Evolutionary conservation across 1,140 invertebrate genomes (phyloP).

Genomic region (Druon quercuslanigerum): DNA sequence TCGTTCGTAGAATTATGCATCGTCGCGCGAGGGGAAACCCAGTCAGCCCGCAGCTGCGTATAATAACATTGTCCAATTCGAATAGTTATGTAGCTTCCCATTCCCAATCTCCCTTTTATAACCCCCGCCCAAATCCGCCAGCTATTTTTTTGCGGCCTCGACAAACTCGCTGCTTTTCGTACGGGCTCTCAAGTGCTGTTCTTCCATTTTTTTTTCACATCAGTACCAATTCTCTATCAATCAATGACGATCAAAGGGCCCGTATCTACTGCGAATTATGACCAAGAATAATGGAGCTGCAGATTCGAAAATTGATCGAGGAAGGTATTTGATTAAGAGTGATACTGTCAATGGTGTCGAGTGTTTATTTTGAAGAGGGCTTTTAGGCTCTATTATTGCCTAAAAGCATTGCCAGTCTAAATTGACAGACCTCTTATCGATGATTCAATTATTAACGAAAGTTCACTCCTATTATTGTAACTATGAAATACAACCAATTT

Average conservation of each 20-base stretch:
- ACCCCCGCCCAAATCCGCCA: not conserved
- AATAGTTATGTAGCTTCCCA: slow-evolving; percentile 53
- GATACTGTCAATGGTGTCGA: slow-evolving; percentile 14
- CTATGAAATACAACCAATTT: no score
- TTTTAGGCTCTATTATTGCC: not conserved
- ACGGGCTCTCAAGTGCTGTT: slow-evolving; percentile 23
- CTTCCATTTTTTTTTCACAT: slow-evolving; percentile 24
- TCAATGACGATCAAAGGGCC: slow-evolving; percentile 19
- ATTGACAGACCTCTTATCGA: no score
- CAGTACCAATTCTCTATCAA: slow-evolving; percentile 21
- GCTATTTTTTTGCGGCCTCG: slow-evolving; percentile 12
- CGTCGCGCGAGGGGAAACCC: slow-evolving; percentile 11
- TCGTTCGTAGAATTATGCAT: slow-evolving; percentile 15
- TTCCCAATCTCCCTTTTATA: not conserved
- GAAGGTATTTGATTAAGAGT: slow-evolving; percentile 12
- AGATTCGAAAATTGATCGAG: slow-evolving; percentile 22
- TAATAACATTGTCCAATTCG: slow-evolving; percentile 27
- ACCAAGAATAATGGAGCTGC: not conserved
- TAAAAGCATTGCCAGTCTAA: no score
- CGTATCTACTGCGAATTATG: slow-evolving; percentile 19
- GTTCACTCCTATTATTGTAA: no score
- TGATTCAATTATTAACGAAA: no score
- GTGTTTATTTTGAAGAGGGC: not conserved
- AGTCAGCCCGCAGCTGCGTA: slow-evolving; percentile 30
- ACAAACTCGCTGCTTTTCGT: slow-evolving; percentile 21